Evolutionary conservation across 2,113 vertebrate species (phyloP).

Genomic region (Hiodon alosoides): DNA sequence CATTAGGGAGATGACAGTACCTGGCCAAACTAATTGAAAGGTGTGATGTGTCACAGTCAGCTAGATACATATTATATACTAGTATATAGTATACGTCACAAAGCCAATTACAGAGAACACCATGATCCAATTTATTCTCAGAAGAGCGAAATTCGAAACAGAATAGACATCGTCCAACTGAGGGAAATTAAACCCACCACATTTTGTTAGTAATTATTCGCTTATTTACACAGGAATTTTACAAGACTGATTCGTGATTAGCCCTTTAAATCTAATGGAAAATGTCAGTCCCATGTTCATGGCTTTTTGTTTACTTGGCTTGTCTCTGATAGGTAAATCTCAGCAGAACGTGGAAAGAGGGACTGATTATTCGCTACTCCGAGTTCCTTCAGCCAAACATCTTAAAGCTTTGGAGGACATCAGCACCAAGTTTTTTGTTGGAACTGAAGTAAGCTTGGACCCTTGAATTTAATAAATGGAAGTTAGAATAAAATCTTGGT

Average conservation of each 20-base stretch:
- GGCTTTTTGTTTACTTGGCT: conserved; percentile 4
- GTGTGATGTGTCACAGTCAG: too few relatives aligned
- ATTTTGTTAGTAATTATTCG: too few relatives aligned
- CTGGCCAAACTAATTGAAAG: too few relatives aligned
- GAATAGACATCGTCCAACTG: too few relatives aligned
- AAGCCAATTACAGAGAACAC: not conserved
- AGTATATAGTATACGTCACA: not conserved
- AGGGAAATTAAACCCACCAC: too few relatives aligned
- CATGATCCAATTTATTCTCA: too few relatives aligned
- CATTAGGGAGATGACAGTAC: too few relatives aligned
- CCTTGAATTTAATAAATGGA: not conserved
- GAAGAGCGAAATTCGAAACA: too few relatives aligned
- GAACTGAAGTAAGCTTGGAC: conserved; percentile 73
- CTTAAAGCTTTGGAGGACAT: conserved; percentile 57
- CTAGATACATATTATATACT: too few relatives aligned
- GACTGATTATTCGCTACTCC: conserved; percentile 52
- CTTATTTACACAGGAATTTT: too few relatives aligned
- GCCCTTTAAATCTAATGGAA: too few relatives aligned
- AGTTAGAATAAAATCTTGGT: not conserved
- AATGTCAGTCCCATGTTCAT: not conserved
- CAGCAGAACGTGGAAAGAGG: conserved; percentile 22
- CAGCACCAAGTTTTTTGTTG: conserved; percentile 71
- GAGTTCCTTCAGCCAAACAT: conserved; percentile 48
- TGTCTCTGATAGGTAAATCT: conserved; percentile 48
- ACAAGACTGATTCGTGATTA: too few relatives aligned